Conservation (phyloP, 2,113 vertebrate species). For the Chaetodon trifascialis region DNA sequence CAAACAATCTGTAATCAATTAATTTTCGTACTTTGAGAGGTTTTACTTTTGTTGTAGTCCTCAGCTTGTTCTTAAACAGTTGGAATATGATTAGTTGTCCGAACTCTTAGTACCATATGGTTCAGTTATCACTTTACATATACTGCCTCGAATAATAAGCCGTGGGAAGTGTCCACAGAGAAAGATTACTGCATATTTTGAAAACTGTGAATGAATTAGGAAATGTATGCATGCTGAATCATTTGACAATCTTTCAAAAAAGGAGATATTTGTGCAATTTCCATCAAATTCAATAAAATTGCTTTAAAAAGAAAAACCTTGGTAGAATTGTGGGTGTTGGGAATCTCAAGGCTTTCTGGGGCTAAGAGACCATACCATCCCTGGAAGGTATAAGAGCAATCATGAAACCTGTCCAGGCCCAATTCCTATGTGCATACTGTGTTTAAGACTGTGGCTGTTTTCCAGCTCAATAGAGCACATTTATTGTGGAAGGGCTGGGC, state of each 20-base stretch:
- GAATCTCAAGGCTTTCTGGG: background rate
- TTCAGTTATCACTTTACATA: background rate
- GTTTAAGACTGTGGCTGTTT: constrained; percentile 8
- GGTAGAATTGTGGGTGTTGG: background rate
- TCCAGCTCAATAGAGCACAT: background rate
- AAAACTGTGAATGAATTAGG: constrained; percentile 5
- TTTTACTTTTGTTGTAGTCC: background rate
- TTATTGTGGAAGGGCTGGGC: background rate
- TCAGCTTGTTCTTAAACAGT: background rate
- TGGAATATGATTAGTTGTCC: too few relatives aligned
- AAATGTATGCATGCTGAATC: constrained; percentile 15
- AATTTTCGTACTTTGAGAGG: too few relatives aligned
- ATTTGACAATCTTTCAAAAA: constrained; percentile 16
- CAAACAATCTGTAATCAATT: too few relatives aligned
- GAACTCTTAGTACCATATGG: background rate
- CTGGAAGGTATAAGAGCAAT: constrained; percentile 19
- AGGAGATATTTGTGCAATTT: constrained; percentile 7
- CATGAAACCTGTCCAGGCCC: constrained; percentile 8
- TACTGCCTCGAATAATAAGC: background rate
- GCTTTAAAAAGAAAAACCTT: constrained; percentile 8
- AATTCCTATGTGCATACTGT: background rate
- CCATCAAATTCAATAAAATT: constrained; percentile 6
- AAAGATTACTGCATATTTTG: background rate
- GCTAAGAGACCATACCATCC: background rate
- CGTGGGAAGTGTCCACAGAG: background rate